A percentile compares a stretch with the other conserved stretches of the same genome.
These are phyloP conservation scores for Syngnathus acus DNA, from an alignment of 2,797 vertebrate species.

Conservation along the genomic window DNA sequence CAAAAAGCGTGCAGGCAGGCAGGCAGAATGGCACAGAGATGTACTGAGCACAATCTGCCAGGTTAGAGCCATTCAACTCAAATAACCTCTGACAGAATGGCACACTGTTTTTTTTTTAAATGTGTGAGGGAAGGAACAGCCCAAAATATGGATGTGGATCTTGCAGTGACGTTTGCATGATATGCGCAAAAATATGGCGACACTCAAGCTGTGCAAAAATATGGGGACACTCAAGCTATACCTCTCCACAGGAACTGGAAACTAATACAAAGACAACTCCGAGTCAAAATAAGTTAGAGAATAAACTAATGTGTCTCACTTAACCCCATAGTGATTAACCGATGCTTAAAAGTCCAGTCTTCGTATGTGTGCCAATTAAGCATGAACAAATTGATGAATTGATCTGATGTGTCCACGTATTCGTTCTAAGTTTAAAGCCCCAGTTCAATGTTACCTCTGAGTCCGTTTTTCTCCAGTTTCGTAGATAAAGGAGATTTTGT, in stretches of 20 bases:
- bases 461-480: background rate
- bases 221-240: background rate
- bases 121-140: background rate
- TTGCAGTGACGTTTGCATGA: background rate
- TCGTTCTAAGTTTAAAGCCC: background rate
- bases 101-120: background rate
- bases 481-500: background rate
- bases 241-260: background rate
- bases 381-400: background rate
- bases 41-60: constrained; percentile 18
- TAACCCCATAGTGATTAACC: background rate
- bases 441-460: background rate
- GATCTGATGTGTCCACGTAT: background rate
- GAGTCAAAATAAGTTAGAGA: background rate
- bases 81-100: constrained; percentile 11
- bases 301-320: background rate
- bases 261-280: background rate
- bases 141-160: background rate
- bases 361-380: background rate
- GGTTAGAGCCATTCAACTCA: constrained; percentile 8
- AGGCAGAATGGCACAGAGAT: constrained; percentile 19
- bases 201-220: background rate
- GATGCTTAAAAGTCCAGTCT: background rate
- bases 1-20: constrained; percentile 34
- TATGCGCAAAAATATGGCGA: background rate